phyloP scores from a whole-genome alignment of 2,113 vertebrate species.

The Myiozetetes cayanensis region DNA sequence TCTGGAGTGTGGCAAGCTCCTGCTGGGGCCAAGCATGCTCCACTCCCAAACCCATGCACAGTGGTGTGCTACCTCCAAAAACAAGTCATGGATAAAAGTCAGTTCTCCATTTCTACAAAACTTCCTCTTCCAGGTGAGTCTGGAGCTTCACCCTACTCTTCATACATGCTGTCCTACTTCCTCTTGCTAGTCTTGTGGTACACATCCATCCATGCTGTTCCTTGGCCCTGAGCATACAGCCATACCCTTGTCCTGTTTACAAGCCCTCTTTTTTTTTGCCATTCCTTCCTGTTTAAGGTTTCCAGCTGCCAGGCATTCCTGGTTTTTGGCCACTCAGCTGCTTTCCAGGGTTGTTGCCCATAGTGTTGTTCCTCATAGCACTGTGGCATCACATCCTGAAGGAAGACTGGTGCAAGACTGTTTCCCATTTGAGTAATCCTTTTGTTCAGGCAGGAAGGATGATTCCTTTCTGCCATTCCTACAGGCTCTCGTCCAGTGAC shows the following conservation, averaged over 20 bases:
- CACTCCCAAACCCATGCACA: background rate
- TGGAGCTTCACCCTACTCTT: background rate
- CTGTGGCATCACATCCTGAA: background rate
- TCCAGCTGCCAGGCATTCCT: background rate
- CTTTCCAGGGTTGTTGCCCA: background rate
- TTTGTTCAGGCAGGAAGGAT: conserved; percentile 8
- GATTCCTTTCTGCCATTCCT: background rate
- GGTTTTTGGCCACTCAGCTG: background rate
- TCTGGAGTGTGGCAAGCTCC: background rate
- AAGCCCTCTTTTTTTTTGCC: background rate
- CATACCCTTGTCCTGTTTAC: background rate
- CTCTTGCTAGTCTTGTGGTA: background rate
- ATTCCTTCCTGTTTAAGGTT: background rate
- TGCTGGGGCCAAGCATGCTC: background rate
- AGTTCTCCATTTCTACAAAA: background rate
- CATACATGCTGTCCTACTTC: background rate
- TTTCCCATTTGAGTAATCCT: conserved; percentile 14
- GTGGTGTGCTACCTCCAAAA: background rate
- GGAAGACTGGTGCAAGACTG: background rate
- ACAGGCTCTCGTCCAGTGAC: background rate
- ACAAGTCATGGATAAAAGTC: background rate
- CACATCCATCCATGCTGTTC: background rate
- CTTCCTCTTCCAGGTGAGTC: background rate
- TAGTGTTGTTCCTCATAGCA: background rate
- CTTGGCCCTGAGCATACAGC: background rate